A percentile compares a stretch with the other conserved stretches of the same genome.
Conservation (phyloP, 2,113 vertebrate genomes). For the Agelaius phoeniceus region DNA sequence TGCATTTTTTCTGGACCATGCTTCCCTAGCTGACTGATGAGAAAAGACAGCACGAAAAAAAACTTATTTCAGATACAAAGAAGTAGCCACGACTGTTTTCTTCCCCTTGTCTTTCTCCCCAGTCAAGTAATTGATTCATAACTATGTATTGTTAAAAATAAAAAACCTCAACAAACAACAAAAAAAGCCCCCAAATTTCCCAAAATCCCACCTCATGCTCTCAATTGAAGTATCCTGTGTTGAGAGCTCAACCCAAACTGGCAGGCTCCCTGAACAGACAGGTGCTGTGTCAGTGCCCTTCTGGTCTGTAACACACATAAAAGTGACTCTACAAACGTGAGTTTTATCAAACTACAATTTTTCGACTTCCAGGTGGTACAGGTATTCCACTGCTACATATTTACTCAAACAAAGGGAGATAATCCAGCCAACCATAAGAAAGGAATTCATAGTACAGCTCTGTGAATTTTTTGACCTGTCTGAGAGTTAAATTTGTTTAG, state of each 20-base stretch:
- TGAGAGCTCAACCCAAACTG: background rate
- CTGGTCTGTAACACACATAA: background rate
- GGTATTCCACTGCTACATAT: background rate
- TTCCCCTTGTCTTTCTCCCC: background rate
- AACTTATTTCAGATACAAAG: background rate
- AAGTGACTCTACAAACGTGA: accelerated
- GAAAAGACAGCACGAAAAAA: background rate
- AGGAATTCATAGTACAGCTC: background rate
- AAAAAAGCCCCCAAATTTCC: background rate
- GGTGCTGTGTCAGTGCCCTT: background rate
- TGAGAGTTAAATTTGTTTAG: background rate
- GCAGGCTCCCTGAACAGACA: background rate
- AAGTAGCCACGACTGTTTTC: background rate
- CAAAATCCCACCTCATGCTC: background rate
- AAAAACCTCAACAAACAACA: background rate
- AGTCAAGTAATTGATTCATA: background rate
- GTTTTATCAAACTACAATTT: background rate
- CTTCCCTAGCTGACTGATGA: background rate
- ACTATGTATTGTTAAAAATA: background rate
- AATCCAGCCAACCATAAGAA: background rate
- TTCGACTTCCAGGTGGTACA: background rate
- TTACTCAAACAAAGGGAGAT: background rate
- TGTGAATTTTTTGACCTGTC: background rate
- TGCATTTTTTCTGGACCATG: background rate
- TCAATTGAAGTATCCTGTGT: background rate